Percentiles rank a stretch among this genome's conserved stretches.
Evolutionary conservation across 2,888 invertebrate species (phyloP).

Genomic region (Macrostomum cliftonense): DNA sequence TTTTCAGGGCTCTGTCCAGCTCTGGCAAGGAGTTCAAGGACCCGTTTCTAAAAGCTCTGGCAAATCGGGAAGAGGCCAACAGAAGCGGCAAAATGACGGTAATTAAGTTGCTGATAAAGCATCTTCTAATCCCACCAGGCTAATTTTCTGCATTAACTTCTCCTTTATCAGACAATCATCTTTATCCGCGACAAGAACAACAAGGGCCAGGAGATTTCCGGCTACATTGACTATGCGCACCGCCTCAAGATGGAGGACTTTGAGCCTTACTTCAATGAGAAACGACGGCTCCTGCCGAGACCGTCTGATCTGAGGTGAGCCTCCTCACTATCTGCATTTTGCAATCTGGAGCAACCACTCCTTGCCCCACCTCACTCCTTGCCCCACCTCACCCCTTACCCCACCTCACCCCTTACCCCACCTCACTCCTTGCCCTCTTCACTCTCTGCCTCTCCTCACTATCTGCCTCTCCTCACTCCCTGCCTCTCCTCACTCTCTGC

Average conservation of each 20-base stretch:
- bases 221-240: conserved; percentile 62
- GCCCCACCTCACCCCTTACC: too few species aligned
- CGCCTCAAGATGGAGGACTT: conserved; percentile 54
- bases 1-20: conserved; percentile 31
- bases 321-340: neutral
- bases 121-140: neutral
- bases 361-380: neutral
- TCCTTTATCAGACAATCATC: conserved; percentile 44
- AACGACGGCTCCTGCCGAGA: conserved; percentile 48
- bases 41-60: conserved; percentile 50
- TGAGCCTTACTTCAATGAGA: conserved; percentile 52
- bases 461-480: too few species aligned
- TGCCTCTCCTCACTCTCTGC: too few species aligned
- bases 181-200: conserved; percentile 52
- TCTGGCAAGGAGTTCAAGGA: conserved; percentile 45
- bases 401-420: too few species aligned
- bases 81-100: conserved; percentile 51
- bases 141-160: neutral
- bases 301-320: conserved; percentile 52
- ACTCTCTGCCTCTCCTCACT: too few species aligned
- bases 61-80: conserved; percentile 54
- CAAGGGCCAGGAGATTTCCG: conserved; percentile 59
- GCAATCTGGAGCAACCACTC: neutral
- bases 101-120: conserved; percentile 7
- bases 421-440: too few species aligned